Base-by-base conservation (phyloP, 2,888 invertebrate genomes). In the Sarcophaga caerulescens region DNA sequence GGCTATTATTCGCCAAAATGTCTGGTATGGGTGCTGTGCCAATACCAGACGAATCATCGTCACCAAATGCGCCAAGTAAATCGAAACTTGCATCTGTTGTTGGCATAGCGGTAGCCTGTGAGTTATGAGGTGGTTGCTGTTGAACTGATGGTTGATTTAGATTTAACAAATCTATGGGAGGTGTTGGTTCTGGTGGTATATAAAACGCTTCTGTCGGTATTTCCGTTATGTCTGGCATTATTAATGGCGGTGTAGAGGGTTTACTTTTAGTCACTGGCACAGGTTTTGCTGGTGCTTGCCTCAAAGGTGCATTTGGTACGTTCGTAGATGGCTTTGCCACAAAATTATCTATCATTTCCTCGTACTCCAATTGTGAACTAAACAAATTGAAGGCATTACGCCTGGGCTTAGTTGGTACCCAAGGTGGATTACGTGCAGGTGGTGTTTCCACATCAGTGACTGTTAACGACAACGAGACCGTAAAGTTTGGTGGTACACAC, bases 301-400 rank as follows among this genome's bases (percentile, higher is more conserved):
- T 83, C 89, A 89, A 17, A 45, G 89, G 81, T 35, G 87, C 87
- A 44, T 89, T 12, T 17, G 62, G 87, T 69, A 88, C 89, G 74
- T 89, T 91, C 11, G 89, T 80, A 63, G 88, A 90, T 63, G 94
- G 94, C 89, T 94, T 94, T 79, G 94, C 94, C 44, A 94, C 94
- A 91, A 97, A 97, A 91, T 96, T 97, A 90, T 97, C 97, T 44
- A 96, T 94, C 89, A 96, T 96, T 92, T 97, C 97, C 86, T 97
- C 97, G 93, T 96, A 95, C 92, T 98, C 98, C 79, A 97, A 92
- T 79, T 95, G 95, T 0, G 96, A 96, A 5, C 96, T 95, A 92
- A 98, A 98, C 1, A 98, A 93, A 52, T 89, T 90, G 85, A 89
- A 89, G 0, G 95, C 94, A 81, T 91, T 91, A 3, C 95, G 93